Evolutionary conservation across 2,888 invertebrate genomes (phyloP), one percentile per base, ranked within the genome.

Genomic region (Caenorhabditis zanzibari): DNA sequence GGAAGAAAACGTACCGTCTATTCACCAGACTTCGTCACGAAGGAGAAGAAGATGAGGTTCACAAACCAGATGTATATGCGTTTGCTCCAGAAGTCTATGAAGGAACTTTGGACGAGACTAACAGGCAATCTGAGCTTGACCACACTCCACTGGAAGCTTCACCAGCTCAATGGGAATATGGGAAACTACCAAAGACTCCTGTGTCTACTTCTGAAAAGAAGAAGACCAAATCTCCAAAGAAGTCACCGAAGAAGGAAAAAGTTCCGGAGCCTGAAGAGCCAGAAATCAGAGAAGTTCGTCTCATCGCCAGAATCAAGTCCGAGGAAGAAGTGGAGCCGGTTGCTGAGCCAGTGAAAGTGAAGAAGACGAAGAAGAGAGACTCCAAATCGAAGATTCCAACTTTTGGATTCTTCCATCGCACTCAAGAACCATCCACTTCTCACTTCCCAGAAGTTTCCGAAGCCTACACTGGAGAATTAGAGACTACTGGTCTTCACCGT

Each of bases 11-110:
- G 0, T 77, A 77, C 56, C 47, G 79, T 2, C 49, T 80, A 7
- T 75, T 86, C 41, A 77, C 82, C 16, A 58, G 86, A n/a, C 66
- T 71, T 54, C 61, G 83, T 1, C 86, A 86, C 22, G 76, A 77
- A 16, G 71, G 82, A 44, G 72, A 76, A 2, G 72, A 71, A 32
- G 82, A 76, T 38, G 76, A 32, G 0, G 64, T 72, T 44, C 73
- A 59, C 24, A 74, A 63, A 22, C 66, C 69, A 28, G 77, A 77
- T 19, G 22, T 63, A 6, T 82, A 82, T 24, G 58, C 49, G 19
- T 63, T 77, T 14, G 59, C 38, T 41, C 28, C 82, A 9, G 54
- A 35, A 14, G 38, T 64, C 22, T 79, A 79, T 35, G 74, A 72
- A 9, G 84, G 84, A 52, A 72, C 76, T 32, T 35, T 76, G 12